Base-by-base conservation (phyloP, 2,113 vertebrate genomes). In the Ondatra zibethicus region DNA sequence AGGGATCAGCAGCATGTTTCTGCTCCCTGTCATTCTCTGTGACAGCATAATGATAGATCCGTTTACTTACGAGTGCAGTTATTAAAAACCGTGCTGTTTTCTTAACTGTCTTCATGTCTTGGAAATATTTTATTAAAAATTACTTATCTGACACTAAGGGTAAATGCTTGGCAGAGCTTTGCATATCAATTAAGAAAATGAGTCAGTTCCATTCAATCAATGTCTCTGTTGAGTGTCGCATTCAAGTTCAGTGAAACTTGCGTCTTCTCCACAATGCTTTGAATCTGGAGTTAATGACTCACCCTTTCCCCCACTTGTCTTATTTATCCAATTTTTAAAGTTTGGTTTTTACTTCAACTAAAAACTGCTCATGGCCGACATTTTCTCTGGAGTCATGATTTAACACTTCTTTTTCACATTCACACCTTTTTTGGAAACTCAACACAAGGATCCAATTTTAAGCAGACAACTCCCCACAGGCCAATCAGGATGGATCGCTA, bases 101-200 rank as follows among this genome's bases (percentile, higher is more conserved):
- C 98, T 98, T 98, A 98, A 98, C 98, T 98, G 98, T 98, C 98
- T 98, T 98, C 98, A 85, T 98, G 98, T 98, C 98, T 98, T 33
- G 1, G 98, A 99, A 99, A 98, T 98, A 98, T 99, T 99, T 98
- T 98, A 98, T 98, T 98, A 98, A 98, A 98, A 98, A 98, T 97
- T 97, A 98, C 98, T 98, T 99, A 98, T 99, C 98, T 98, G 98
- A 98, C 98, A 98, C 94, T 95, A 97, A 98, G 98, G 98, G 97
- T 98, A 98, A 98, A 98, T 97, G 98, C 98, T 98, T 98, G 97
- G 98, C 97, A 98, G 98, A 98, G 96, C 97, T 98, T 97, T 97
- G 96, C 95, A 42, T 95, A 96, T 98, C 98, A 98, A 98, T 98
- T 98, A 98, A 78, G 85, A 55, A 85, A 86, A 96, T 27, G 91